Percentiles rank a stretch among this genome's conserved stretches.
phyloP scores from a whole-genome alignment of 2,797 vertebrate species.

The Pseudochromis fuscus region DNA sequence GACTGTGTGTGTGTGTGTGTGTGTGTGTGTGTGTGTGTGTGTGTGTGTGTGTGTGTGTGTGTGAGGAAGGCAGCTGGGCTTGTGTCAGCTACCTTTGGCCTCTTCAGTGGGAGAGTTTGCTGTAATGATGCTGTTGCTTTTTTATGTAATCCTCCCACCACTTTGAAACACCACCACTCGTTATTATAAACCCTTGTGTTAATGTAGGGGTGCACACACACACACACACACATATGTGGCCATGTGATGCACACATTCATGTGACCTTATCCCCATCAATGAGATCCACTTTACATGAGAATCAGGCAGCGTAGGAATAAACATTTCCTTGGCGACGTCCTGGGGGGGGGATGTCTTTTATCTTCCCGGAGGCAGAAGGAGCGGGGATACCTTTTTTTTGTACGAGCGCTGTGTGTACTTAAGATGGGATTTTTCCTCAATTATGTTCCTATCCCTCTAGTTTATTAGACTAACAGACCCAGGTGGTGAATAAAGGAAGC shows the following conservation, averaged over 20 bases:
- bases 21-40: not conserved
- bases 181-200: constrained; percentile 64
- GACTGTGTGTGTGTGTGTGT: constrained; percentile 24
- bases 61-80: constrained; percentile 39
- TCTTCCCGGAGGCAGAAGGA: constrained; percentile 57
- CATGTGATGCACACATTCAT: constrained; percentile 17
- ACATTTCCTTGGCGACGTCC: constrained; percentile 50
- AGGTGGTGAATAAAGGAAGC: constrained; percentile 33
- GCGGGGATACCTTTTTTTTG: constrained; percentile 45
- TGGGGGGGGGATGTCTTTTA: constrained; percentile 65
- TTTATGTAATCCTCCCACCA: constrained; percentile 86
- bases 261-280: constrained; percentile 44
- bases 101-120: constrained; percentile 74
- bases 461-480: constrained; percentile 33
- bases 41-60: constrained; percentile 1
- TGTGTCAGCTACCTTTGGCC: constrained; percentile 70
- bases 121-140: constrained; percentile 71
- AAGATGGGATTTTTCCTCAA: constrained; percentile 60
- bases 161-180: constrained; percentile 70
- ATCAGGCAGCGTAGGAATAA: constrained; percentile 48
- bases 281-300: constrained; percentile 39
- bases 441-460: constrained; percentile 36
- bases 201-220: constrained; percentile 50
- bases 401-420: constrained; percentile 3
- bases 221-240: not conserved